Percentiles rank a stretch among this genome's conserved stretches.
Evolutionary conservation across 2,888 invertebrate species (phyloP).

Genomic region (Amblyjoppa proteus): DNA sequence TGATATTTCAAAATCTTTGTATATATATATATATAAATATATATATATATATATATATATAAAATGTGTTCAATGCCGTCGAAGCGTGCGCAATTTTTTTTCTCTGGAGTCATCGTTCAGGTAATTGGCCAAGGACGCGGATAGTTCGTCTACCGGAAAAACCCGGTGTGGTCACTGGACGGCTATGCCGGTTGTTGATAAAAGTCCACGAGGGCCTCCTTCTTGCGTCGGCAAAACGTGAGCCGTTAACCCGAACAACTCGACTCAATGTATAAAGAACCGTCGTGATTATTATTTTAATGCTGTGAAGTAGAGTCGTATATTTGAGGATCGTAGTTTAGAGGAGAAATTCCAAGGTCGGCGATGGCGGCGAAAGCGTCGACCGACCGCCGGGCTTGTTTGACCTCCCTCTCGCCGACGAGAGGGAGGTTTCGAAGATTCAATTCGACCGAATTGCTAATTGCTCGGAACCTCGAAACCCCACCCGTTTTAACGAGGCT

Average conservation of each 20-base stretch:
- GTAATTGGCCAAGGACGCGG: conserved; percentile 17
- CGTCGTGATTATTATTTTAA: background rate
- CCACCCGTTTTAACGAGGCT: background rate
- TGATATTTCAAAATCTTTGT: background rate
- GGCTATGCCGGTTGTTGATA: background rate
- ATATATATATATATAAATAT: background rate
- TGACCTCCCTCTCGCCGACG: background rate
- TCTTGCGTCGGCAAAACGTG: background rate
- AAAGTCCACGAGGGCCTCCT: background rate
- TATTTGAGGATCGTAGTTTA: background rate
- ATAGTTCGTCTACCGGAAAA: background rate
- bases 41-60: background rate
- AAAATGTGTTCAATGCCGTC: background rate
- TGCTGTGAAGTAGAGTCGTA: background rate
- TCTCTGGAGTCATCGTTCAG: conserved; percentile 33
- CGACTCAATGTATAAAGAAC: background rate
- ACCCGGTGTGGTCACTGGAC: conserved; percentile 6
- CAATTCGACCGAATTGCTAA: conserved; percentile 35
- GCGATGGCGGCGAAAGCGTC: conserved; percentile 48
- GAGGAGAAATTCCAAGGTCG: conserved; percentile 53
- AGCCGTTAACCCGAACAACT: background rate
- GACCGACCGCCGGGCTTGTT: background rate
- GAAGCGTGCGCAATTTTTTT: background rate
- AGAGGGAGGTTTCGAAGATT: conserved; percentile 12
- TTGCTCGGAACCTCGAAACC: conserved; percentile 54